These are phyloP conservation scores for Colletes latitarsis DNA, from an alignment of 1,140 invertebrate species.

Conservation along the genomic window DNA sequence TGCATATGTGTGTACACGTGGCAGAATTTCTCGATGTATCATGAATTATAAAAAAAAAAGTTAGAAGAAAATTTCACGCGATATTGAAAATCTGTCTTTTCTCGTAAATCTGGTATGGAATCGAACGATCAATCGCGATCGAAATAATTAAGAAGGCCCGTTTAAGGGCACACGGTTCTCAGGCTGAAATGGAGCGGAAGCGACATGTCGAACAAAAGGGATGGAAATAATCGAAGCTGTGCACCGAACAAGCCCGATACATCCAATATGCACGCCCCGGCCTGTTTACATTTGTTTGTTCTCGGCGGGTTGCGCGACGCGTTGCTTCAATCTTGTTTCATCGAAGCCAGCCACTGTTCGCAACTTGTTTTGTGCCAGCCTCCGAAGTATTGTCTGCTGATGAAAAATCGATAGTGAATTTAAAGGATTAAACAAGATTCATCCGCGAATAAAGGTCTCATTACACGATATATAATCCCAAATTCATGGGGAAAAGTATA, in stretches of 20 bases:
- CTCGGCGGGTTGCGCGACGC: conserved; percentile 28
- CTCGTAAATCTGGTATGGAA: background rate
- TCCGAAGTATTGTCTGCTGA: background rate
- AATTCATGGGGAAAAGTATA: background rate
- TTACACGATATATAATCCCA: background rate
- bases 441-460: background rate
- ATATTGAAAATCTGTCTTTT: background rate
- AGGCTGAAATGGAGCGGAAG: conserved; percentile 36
- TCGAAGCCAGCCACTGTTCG: conserved; percentile 20
- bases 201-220: conserved; percentile 41
- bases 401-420: conserved; percentile 10
- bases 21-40: no score
- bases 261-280: conserved; percentile 52
- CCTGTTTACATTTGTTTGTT: conserved; percentile 62
- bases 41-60: no score
- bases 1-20: no score
- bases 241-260: conserved; percentile 49
- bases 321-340: conserved; percentile 39
- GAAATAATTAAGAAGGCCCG: conserved; percentile 34
- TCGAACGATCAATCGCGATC: background rate
- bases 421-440: background rate
- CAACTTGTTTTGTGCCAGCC: conserved; percentile 13
- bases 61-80: no score
- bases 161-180: background rate
- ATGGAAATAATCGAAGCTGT: conserved; percentile 54